Base-by-base conservation (phyloP, 2,113 vertebrate genomes). In the Lagopus leucura region DNA sequence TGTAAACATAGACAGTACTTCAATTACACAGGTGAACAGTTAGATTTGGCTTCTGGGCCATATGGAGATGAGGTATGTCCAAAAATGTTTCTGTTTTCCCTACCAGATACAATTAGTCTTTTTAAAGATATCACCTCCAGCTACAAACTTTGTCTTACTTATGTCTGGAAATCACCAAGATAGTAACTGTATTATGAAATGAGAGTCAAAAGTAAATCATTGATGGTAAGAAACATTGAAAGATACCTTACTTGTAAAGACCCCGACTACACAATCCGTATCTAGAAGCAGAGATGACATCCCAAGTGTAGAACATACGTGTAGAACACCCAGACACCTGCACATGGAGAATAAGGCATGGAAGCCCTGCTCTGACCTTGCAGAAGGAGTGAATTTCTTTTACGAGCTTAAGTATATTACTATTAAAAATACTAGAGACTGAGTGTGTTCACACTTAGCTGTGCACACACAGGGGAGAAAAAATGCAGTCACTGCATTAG, bases 111-210 rank as follows among this genome's bases (percentile, higher is more conserved):
- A 42, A 11, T 47, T 36, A 79, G 15, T n/a, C 30, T 58, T 70
- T 77, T 54, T 81, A 76, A 75, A 91, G 25, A 30, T 79, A 82
- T n/a, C 82, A 91, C 75, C 79, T 93, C 28, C 48, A 90, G 79
- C 61, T 67, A 79, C 63, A 88, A 69, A 82, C 79, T 88, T 85
- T 25, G 47, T 75, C 71, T 76, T 88, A 48, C 15, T 65, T 63
- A 48, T 30, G 21, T 72, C 88, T 83, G 88, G 75, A 86, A 88
- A 77, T 66, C 76, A 86, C 94, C 72, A 90, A 38, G 13, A 80
- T 34, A 86, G 54, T 36, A 90, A 66, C 1, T 76, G 22, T 25
- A 80, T 36, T 72, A 79, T 36, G 73, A 86, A 79, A 69, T 25
- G 25, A 61, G 32, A 82, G 45, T 19, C 90, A 90, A 92, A 57